Evolutionary conservation across 2,888 invertebrate genomes (phyloP), one percentile per base, ranked within the genome.

Genomic region (Catocala nupta): DNA sequence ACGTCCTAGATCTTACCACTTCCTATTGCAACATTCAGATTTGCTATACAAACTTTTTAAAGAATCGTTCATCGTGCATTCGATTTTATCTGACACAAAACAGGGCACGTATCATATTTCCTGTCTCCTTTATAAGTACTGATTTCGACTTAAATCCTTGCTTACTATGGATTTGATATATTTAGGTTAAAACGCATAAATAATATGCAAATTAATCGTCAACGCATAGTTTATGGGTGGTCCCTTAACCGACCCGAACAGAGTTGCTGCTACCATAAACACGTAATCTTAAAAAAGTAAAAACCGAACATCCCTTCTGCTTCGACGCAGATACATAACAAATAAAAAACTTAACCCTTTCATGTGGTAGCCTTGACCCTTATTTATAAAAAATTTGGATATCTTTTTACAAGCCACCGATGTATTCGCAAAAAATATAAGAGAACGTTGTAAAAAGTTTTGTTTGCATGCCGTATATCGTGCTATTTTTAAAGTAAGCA

Each of bases 271-370:
- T 61, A 71, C 59, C 49, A 75, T 81, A 80, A 79, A 82, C 76
- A 80, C 49, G 55, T 55, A 63, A 54, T 56, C 63, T 58, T 65
- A 68, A 76, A 81, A 81, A 79, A 68, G 49, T 75, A 71, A 78
- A 71, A 62, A 69, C 10, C 13, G 49, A 50, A 59, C 67, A 55
- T 73, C 65, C 71, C 69, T 62, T 55, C 72, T 47, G 9, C 16
- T 47, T 66, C 59, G 71, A 70, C 69, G 64, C 73, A 65, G 53
- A 68, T 65, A 5, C 45, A 44, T 5, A 63, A 48, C 49, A 25
- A 33, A 63, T 76, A 79, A 85, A 84, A 80, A 78, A 77, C 49
- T 78, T 68, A 68, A 84, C 86, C 87, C 87, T 85, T 84, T 85
- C 77, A 80, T 71, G 62, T 77, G 75, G 60, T 70, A 71, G 71